phyloP scores from a whole-genome alignment of 2,113 vertebrate species.

The Corythoichthys intestinalis region DNA sequence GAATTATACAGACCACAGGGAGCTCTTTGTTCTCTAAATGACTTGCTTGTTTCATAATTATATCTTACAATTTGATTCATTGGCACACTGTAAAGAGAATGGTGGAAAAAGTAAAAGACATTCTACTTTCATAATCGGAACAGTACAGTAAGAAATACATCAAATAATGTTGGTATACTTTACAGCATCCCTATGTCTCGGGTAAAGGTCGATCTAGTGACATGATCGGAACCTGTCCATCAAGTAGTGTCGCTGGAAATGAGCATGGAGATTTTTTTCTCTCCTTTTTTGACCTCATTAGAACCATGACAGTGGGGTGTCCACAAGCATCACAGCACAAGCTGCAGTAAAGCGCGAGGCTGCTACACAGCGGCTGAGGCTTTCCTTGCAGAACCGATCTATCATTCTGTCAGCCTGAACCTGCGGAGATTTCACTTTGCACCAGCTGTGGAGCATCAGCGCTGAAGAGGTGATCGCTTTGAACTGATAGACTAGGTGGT shows the following conservation, averaged over 20 bases:
- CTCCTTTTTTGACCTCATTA: slow-evolving; percentile 6
- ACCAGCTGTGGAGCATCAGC: slow-evolving; percentile 27
- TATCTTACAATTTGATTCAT: slow-evolving; percentile 32
- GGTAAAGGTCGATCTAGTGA: background rate
- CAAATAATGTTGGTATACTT: background rate
- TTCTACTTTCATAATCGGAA: background rate
- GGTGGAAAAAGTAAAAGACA: background rate
- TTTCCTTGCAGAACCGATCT: slow-evolving; percentile 44
- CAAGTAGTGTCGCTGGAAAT: background rate
- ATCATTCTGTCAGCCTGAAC: slow-evolving; percentile 36
- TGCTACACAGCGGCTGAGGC: slow-evolving; percentile 17
- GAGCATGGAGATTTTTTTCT: background rate
- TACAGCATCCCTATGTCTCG: background rate
- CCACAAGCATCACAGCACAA: background rate
- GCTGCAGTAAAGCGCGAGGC: slow-evolving; percentile 17
- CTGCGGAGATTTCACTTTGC: slow-evolving; percentile 34
- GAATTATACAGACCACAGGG: slow-evolving; percentile 2
- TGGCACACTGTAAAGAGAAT: background rate
- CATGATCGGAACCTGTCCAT: background rate
- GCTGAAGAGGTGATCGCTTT: slow-evolving; percentile 27
- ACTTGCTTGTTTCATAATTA: slow-evolving; percentile 21
- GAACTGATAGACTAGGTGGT: slow-evolving; percentile 22
- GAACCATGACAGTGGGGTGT: background rate
- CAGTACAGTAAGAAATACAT: background rate
- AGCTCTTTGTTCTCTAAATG: slow-evolving; percentile 16